Evolutionary conservation across 2,797 vertebrate genomes (phyloP).

Genomic region (Ficedula albicollis): DNA sequence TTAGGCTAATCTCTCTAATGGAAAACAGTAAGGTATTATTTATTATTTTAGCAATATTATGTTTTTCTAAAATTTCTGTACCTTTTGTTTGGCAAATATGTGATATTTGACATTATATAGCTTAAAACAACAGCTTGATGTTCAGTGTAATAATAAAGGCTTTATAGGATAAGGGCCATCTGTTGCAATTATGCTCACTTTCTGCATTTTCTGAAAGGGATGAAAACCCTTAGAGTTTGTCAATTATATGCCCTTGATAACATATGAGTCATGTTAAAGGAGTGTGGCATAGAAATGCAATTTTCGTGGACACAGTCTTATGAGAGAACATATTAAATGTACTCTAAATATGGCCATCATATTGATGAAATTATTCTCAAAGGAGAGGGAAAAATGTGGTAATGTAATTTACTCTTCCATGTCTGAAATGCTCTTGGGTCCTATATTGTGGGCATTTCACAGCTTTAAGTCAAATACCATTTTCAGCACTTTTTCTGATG

Average conservation of each 20-base stretch:
- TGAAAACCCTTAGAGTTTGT: neutral
- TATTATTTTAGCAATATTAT: slow-evolving; percentile 17
- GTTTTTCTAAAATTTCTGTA: neutral
- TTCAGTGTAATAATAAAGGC: neutral
- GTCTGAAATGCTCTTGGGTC: neutral
- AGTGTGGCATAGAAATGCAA: slow-evolving; percentile 1
- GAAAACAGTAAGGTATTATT: neutral
- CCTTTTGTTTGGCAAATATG: neutral
- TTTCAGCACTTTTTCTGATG: neutral
- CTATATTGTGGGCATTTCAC: neutral
- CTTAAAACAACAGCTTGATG: neutral
- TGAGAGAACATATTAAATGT: slow-evolving; percentile 6
- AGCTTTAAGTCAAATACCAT: neutral
- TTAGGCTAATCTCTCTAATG: neutral
- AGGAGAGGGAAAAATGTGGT: neutral
- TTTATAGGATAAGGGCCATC: neutral
- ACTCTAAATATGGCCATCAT: slow-evolving; percentile 13
- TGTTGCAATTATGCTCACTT: neutral
- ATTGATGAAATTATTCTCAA: neutral
- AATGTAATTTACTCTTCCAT: neutral
- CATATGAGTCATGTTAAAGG: slow-evolving; percentile 33
- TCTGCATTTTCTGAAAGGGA: slow-evolving; percentile 14
- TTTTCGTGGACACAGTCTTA: neutral
- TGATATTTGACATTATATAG: neutral
- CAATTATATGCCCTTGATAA: slow-evolving; percentile 12